Evolutionary conservation across 2,888 invertebrate species (phyloP), one percentile per base, ranked within the genome.

Genomic region (Acleris emargana): DNA sequence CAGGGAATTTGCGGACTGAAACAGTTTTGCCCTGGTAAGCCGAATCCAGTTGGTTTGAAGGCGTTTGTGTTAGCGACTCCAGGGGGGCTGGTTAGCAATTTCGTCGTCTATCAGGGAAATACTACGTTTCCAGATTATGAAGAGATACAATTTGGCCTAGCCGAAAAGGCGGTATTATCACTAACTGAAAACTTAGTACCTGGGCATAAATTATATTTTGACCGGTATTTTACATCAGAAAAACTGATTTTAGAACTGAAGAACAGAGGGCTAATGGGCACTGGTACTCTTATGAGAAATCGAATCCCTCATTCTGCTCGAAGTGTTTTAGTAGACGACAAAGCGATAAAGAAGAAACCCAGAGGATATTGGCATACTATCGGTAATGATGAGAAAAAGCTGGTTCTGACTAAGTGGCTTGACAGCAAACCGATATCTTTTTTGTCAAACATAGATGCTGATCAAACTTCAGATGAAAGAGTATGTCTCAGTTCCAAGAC

Each of bases 1-100:
- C 64, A 62, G 16, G 68, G 67, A 7, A 16, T 16, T 16, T 69
- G 71, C 50, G 55, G 54, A 3, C 59, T 71, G 1, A 59, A 60
- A 49, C 66, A 67, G n/a, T 69, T 68, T 22, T 60, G 62, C 20
- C 71, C 69, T 13, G 55, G 54, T 11, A 53, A 53, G 28, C 53
- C 53, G 17, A 53, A 53, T 22, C 53, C 53, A 13, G 28, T 25
- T 9, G 53, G 28, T 22, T 25, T 53, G 13, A 53, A 53, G 28
- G 53, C 53, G 11, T 53, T 53, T 53, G 53, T 53, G 20, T 53
- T 53, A 17, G 53, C 53, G 11, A 25, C 20, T 25, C 53, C 53
- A 20, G 28, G 28, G 7, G 53, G 53, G 11, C 20, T 53, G 11
- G 28, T 53, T 53, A 25, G 53, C 28, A 28, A 53, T 17, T 53